Percentiles rank a stretch among this genome's conserved stretches.
These are phyloP conservation scores for Maconellicoccus hirsutus DNA, from an alignment of 1,140 invertebrate species.

Conservation along the genomic window DNA sequence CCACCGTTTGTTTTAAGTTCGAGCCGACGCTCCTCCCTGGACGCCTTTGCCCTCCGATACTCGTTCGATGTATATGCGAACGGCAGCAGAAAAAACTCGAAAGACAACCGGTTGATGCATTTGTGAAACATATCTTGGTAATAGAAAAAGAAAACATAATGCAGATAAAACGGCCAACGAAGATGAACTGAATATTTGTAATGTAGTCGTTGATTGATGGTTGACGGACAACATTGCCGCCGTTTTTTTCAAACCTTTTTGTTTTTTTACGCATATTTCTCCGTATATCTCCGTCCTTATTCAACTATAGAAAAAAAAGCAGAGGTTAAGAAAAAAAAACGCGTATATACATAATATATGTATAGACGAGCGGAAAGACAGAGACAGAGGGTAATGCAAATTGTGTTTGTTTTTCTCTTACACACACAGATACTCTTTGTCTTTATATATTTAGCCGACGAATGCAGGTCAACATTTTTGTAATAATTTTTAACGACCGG, in stretches of 20 bases:
- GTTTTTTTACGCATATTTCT: constrained; percentile 2
- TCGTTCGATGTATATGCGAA: neutral
- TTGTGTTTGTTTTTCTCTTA: constrained; percentile 17
- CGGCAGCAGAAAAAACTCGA: neutral
- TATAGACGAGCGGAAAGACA: neutral
- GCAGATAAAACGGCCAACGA: constrained; percentile 8
- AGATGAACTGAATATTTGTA: constrained; percentile 18
- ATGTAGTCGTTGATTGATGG: constrained; percentile 20
- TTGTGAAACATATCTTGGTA: constrained; percentile 2
- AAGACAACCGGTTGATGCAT: constrained; percentile 2
- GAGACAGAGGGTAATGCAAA: constrained; percentile 2
- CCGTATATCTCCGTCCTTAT: neutral
- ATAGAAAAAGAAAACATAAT: constrained; percentile 11
- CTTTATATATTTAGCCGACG: constrained; percentile 22
- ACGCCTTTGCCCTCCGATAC: neutral
- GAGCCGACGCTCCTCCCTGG: constrained; percentile 10
- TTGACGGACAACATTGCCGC: constrained; percentile 19
- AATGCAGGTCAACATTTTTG: constrained; percentile 21
- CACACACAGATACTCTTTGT: neutral
- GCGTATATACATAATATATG: constrained; percentile 4
- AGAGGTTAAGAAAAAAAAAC: too few relatives aligned
- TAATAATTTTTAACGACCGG: constrained; percentile 21
- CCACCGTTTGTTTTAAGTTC: constrained; percentile 14
- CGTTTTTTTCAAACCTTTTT: constrained; percentile 13
- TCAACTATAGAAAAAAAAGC: too few relatives aligned